Evolutionary conservation across 2,797 vertebrate species (phyloP).

Genomic region (Acrossocheilus fasciatus): DNA sequence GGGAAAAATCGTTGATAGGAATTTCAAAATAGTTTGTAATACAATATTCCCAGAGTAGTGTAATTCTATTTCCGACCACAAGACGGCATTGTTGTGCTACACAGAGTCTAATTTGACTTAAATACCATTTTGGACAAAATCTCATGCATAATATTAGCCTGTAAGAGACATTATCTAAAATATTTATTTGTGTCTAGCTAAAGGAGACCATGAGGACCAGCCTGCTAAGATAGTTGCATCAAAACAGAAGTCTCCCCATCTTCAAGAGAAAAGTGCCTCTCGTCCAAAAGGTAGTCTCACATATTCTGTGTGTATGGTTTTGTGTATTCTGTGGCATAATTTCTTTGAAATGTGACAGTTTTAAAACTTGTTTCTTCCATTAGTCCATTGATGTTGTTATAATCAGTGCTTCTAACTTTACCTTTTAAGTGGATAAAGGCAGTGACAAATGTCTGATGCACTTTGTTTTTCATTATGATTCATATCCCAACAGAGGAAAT

Average conservation of each 20-base stretch:
- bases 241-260: conserved; percentile 20
- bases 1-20: neutral
- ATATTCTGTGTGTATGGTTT: neutral
- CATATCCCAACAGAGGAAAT: neutral
- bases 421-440: neutral
- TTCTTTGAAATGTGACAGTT: neutral
- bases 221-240: conserved; percentile 1
- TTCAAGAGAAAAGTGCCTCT: conserved; percentile 21
- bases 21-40: neutral
- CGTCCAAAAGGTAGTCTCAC: conserved; percentile 38
- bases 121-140: neutral
- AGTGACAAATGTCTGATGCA: neutral
- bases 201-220: neutral
- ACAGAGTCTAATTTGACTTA: neutral
- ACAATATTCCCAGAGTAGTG: neutral
- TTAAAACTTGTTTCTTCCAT: neutral
- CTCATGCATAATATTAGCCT: neutral
- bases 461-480: conserved; percentile 12
- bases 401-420: neutral
- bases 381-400: neutral
- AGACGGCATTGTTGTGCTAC: conserved; percentile 62
- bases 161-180: neutral
- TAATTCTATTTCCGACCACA: conserved; percentile 55
- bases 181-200: conserved; percentile 17
- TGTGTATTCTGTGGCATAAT: neutral